Base-by-base conservation (phyloP, 2,888 invertebrate genomes). In the Tetheella fluctuosa region DNA sequence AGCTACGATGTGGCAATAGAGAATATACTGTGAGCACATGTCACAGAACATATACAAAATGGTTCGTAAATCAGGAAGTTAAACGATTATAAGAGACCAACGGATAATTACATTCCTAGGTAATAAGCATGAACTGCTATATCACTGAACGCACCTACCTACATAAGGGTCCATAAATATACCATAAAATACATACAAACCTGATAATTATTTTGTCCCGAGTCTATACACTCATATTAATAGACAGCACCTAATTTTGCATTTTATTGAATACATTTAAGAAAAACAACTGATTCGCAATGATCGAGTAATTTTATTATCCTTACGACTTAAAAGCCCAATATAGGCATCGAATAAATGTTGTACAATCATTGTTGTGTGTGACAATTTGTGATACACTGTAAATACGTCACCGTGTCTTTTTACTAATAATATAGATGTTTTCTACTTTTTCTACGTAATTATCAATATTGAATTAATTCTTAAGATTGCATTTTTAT, bases 311-410 rank as follows among this genome's bases (percentile, higher is more conserved):
- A 42, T 42, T 37, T n/a, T n/a, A n/a, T 39, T 48, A 48, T 20
- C 48, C 2, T 1, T 20, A 48, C 48, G 20, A 20, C 8, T 4
- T n/a, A 39, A 20, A 48, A 48, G 48, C 48, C 20, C 48, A 48
- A 7, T n/a, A n/a, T 10, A 8, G 52, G 60, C 62, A 64, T 64
- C 64, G 64, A 64, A 60, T 25, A 42, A 25, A 48, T 48, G 42
- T 54, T 60, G 54, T 59, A 57, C 23, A 23, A 52, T 54, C 20
- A 54, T 56, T 60, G 28, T 54, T 57, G 48, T 61, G 13, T 34
- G 34, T 34, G 34, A 34, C 34, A 12, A 34, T 34, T 25, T 64
- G 52, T 62, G 13, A 34, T 57, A 65, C 66, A 65, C 67, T 69
- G 67, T 71, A 65, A 62, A 65, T 52, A 55, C 57, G 57, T 57